These are phyloP conservation scores for Drosophila arizonae DNA, from an alignment of 1,140 invertebrate species.

Conservation along the genomic window DNA sequence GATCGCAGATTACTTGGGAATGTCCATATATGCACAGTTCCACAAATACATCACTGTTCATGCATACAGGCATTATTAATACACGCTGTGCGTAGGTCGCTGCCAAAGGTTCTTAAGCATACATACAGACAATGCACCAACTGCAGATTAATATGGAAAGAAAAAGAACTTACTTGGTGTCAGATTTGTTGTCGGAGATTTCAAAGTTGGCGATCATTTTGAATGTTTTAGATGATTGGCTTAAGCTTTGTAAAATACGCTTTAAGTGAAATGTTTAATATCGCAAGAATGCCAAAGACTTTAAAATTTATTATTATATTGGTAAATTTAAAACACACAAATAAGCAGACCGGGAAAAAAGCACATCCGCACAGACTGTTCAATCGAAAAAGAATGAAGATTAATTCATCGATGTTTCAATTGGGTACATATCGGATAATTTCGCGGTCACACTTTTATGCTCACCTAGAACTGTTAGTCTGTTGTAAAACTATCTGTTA, in stretches of 20 bases:
- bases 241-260: not conserved
- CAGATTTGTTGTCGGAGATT: conserved; percentile 70
- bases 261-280: not conserved
- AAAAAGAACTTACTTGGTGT: conserved; percentile 73
- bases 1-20: conserved; percentile 5
- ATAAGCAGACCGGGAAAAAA: conserved; percentile 36
- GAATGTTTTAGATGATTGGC: conserved; percentile 6
- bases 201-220: conserved; percentile 75
- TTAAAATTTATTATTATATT: conserved; percentile 19
- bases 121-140: conserved; percentile 9
- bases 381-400: conserved; percentile 44
- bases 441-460: conserved; percentile 6
- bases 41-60: conserved; percentile 4
- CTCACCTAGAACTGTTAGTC: conserved; percentile 11
- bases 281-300: conserved; percentile 3
- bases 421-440: conserved; percentile 13
- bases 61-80: conserved; percentile 20
- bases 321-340: conserved; percentile 31
- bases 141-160: conserved; percentile 10
- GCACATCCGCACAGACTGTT: conserved; percentile 26
- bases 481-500: not conserved
- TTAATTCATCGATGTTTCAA: conserved; percentile 29
- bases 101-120: conserved; percentile 9
- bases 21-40: conserved; percentile 7
- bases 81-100: conserved; percentile 41